phyloP scores from a whole-genome alignment of 2,888 invertebrate species.

The Coelopa pilipes region DNA sequence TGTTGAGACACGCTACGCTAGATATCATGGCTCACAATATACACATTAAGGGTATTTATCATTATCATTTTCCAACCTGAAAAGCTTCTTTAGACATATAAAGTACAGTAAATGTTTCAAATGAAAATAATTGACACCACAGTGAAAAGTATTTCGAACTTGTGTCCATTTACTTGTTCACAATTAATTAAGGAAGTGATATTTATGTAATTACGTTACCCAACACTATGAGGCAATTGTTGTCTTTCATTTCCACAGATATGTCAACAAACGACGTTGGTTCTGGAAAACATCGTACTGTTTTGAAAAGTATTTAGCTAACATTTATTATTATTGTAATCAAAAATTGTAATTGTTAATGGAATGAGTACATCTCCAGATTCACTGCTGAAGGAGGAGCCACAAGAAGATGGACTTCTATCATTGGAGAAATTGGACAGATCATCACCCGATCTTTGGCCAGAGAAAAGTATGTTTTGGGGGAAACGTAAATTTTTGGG shows the following conservation, averaged over 20 bases:
- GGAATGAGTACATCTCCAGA: constrained; percentile 37
- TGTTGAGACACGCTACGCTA: too few species aligned
- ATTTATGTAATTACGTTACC: too few species aligned
- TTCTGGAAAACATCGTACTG: constrained; percentile 40
- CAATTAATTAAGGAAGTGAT: too few species aligned
- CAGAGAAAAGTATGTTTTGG: constrained; percentile 81
- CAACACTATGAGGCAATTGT: too few species aligned
- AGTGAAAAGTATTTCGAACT: too few species aligned
- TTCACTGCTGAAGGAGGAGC: constrained; percentile 48
- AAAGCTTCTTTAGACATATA: too few species aligned
- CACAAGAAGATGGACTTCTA: constrained; percentile 75
- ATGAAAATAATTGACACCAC: too few species aligned
- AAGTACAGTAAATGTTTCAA: too few species aligned
- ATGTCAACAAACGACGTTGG: constrained; percentile 40
- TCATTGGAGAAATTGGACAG: constrained; percentile 92
- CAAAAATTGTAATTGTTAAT: constrained; percentile 39
- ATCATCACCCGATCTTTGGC: constrained; percentile 96
- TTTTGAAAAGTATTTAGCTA: constrained; percentile 43
- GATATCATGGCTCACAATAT: too few species aligned
- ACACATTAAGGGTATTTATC: too few species aligned
- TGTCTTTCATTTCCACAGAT: constrained; percentile 17
- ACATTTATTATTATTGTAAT: not conserved
- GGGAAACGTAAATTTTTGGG: not conserved
- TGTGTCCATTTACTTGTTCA: too few species aligned
- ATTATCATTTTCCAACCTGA: too few species aligned